Base-by-base conservation (phyloP, 2,797 vertebrate genomes). In the Columba guinea region DNA sequence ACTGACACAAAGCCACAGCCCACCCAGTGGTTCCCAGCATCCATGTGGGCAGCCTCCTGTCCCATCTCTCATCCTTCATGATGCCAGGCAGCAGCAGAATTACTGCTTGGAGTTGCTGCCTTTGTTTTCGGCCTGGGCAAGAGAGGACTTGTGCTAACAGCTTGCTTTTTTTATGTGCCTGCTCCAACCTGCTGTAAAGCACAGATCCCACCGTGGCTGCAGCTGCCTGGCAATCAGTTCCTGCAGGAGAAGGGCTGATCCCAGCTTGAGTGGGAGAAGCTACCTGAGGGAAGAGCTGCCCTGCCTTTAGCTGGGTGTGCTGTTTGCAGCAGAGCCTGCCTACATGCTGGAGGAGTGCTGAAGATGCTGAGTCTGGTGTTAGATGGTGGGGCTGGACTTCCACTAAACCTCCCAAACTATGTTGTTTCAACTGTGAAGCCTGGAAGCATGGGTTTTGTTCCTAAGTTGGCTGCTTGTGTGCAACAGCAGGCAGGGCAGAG, bases 71-170 rank as follows among this genome's bases (percentile, higher is more conserved):
- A 18, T 39, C 16, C 13, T 85, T 34, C 0, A 0, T 82, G 11
- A 1, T 2, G 17, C 64, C 35, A 46, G 34, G 22, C 16, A 52
- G 84, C 39, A 65, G 56, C 68, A 95, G n/a, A 49, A 60, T 41
- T 52, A n/a, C 59, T 83, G 34, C 39, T 55, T 34, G 39, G 49
- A 56, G 58, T 8, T 52, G 16, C 41, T 92, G 53, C 39, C 63
- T 93, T 71, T 68, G 28, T 51, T 86, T 81, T 71, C 53, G 53
- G 62, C 34, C 34, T 26, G 62, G 84, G 59, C 89, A 90, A 89
- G 94, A 90, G 15, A 64, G 37, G 77, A 90, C 94, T 76, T 93
- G 95, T 81, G 41, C 35, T 81, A 30, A 55, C 2, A 16, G 62
- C 37, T 81, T 77, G 39, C 19, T 39, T 85, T 89, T 34, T 67